A percentile compares a stretch with the other conserved stretches of the same genome.
phyloP scores from a whole-genome alignment of 2,113 vertebrate genomes.

The Eretmochelys imbricata region DNA sequence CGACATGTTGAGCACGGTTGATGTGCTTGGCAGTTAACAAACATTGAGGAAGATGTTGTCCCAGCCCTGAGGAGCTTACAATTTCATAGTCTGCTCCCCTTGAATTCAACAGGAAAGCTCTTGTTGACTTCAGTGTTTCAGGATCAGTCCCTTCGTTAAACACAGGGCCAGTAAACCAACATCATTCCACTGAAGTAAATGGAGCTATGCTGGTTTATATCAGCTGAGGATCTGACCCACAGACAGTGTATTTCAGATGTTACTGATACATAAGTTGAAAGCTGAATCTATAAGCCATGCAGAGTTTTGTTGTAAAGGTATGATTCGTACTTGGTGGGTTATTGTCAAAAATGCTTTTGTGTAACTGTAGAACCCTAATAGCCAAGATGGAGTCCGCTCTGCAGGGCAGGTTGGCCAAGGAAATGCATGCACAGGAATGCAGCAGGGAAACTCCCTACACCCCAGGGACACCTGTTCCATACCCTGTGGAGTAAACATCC shows the following conservation, averaged over 20 bases:
- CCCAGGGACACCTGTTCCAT: neutral
- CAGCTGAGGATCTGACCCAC: neutral
- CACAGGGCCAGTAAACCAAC: constrained; percentile 18
- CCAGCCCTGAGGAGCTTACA: neutral
- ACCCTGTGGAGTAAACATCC: neutral
- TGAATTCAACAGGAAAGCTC: neutral
- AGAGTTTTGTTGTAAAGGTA: neutral
- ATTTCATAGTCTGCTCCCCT: neutral
- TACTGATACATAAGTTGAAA: neutral
- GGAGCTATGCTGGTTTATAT: neutral
- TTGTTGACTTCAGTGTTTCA: neutral
- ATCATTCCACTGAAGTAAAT: neutral
- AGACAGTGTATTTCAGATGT: neutral
- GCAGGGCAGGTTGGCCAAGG: neutral
- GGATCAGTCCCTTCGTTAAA: neutral
- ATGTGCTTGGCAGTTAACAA: neutral
- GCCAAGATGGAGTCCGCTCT: neutral
- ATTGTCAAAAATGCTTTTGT: neutral
- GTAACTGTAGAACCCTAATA: neutral
- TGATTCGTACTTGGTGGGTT: accelerated
- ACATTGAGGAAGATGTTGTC: accelerated
- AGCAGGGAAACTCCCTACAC: neutral
- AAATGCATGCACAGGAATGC: neutral
- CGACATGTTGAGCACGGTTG: neutral
- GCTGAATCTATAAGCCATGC: neutral